Evolutionary conservation across 2,888 invertebrate species (phyloP), one percentile per base, ranked within the genome.

Genomic region (Acleris holmiana): DNA sequence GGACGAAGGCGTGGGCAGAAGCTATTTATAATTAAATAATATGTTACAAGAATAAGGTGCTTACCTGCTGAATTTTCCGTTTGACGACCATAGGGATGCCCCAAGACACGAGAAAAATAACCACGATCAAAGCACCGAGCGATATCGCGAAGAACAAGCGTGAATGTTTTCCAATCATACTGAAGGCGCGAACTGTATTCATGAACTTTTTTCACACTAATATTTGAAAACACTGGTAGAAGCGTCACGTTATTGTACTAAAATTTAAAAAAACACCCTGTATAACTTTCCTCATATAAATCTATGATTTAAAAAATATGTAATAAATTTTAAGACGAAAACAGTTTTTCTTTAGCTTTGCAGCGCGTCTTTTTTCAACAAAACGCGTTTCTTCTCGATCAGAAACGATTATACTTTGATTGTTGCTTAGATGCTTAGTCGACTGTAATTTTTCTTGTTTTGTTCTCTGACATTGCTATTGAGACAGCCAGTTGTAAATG

Each of bases 31-130:
- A n/a, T n/a, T n/a, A n/a, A n/a, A n/a, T 0, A 29, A 29, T 29
- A 8, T 29, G 2, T 8, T 29, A 1, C 1, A 3, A 4, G 4
- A 35, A 35, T 35, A 35, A 13, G 29, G 29, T 13, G 13, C 35
- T 86, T 78, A 93, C 94, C 86, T 93, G 86, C 62, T 89, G 84
- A 66, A 94, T 88, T 77, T 91, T 89, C 56, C 74, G 82, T 48
- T 82, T 82, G 19, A 93, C 80, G 18, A 94, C 86, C 73, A 82
- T 87, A 65, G 93, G 93, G 67, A 93, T 91, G 0, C 93, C 93
- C 88, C 93, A 93, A 55, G 87, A 76, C 0, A 91, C 88, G 66
- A 93, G 69, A 17, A 92, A 71, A 1, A 93, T 81, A 0, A 93
- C 85, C 4, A 89, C 68, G 4, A 92, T 69, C 51, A 93, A 67